Percentiles rank a stretch among this genome's conserved stretches.
Conservation (phyloP, 1,140 invertebrate species). For the Halyomorpha halys region DNA sequence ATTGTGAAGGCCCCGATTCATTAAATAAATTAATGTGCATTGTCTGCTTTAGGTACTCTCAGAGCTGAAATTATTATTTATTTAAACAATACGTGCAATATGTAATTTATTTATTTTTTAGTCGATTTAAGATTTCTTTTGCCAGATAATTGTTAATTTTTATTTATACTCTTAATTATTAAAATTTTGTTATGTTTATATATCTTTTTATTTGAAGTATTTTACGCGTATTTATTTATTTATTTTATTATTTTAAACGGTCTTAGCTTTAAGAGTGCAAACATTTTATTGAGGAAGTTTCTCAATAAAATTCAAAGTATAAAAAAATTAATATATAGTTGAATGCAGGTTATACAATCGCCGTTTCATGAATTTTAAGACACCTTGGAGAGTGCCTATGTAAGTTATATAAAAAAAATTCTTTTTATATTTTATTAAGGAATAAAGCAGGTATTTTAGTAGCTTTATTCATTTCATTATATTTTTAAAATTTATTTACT, state of each 20-base stretch:
- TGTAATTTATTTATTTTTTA: too few relatives aligned
- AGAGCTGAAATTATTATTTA: conserved; percentile 2
- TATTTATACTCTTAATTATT: too few relatives aligned
- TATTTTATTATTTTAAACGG: too few relatives aligned
- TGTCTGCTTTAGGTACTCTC: conserved; percentile 10
- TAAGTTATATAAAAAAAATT: not conserved
- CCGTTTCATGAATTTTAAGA: conserved; percentile 1
- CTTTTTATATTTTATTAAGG: not conserved
- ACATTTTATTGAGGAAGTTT: too few relatives aligned
- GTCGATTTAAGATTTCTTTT: too few relatives aligned
- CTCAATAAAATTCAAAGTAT: not conserved
- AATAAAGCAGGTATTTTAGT: conserved; percentile 6
- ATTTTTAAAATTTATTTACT: not conserved
- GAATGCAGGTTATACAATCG: conserved; percentile 5
- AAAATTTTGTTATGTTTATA: too few relatives aligned
- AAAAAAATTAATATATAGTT: not conserved
- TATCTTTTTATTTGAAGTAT: too few relatives aligned
- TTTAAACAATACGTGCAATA: not conserved
- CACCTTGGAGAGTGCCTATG: conserved; percentile 7
- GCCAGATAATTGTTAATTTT: too few relatives aligned
- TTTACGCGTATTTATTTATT: too few relatives aligned
- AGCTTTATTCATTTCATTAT: conserved; percentile 3
- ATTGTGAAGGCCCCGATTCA: conserved; percentile 84
- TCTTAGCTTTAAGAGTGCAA: too few relatives aligned
- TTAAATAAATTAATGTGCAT: conserved; percentile 41